Evolutionary conservation across 1,140 invertebrate genomes (phyloP), one percentile per base, ranked within the genome.

Genomic region (Caenorhabditis inopinata): DNA sequence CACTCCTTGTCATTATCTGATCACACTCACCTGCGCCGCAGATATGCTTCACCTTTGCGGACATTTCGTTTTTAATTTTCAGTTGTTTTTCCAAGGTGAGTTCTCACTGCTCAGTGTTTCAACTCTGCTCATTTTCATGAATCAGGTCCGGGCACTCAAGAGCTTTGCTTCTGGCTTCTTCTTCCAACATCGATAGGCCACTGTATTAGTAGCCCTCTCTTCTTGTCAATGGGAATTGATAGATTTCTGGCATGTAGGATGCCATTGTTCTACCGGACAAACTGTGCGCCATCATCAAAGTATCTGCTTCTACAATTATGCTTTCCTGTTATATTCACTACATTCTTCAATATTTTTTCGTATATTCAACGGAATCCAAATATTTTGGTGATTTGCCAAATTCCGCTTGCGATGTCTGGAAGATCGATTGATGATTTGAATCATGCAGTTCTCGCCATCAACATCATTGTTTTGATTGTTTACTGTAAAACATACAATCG

Each of bases 11-110:
- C 18, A 68, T 42, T 68, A 68, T 38, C n/a, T 68, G 9, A 68
- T 68, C 11, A 68, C 58, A 2, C 18, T 68, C 2, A 68, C 35
- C n/a, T 68, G 58, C n/a, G 7, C 38, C 2, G 58, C 58, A 1
- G 58, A 68, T 42, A 38, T 68, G 58, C 38, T 68, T 21, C 58
- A 68, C n/a, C 29, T 68, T 5, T 68, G 32, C 29, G 58, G 58
- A 2, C 58, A 68, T 21, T 68, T 68, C 38, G 58, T 68, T n/a
- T 68, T 68, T 7, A 68, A 68, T 68, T 68, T 38, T 38, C 58
- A 68, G 7, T 38, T 68, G n/a, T 42, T 68, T 16, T 16, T 7
- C 4, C 1, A 32, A 0, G 51, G 51, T 32, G n/a, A 4, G 51
- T 1, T 0, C 16, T 14, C 3, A 16, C 1, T 58, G 5, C 16